These are phyloP conservation scores for Urocynchramus pylzowi DNA, from an alignment of 2,113 vertebrate genomes.

Conservation along the genomic window DNA sequence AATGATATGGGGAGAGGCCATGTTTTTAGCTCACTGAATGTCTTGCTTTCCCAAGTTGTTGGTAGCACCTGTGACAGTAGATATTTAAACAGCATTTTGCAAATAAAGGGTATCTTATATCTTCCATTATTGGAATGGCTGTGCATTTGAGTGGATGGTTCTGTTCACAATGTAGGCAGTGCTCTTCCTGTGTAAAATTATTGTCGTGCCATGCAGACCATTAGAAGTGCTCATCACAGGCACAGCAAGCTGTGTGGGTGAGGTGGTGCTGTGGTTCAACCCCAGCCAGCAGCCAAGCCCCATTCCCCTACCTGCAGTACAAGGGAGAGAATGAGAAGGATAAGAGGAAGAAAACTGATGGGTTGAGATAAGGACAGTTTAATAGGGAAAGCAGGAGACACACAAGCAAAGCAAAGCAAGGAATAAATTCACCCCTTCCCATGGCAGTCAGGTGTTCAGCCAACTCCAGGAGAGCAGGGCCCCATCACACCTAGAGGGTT, in stretches of 20 bases:
- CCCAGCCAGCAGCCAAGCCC: not conserved
- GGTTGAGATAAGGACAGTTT: not conserved
- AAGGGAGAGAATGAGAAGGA: not conserved
- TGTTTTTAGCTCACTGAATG: not conserved
- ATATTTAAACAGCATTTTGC: not conserved
- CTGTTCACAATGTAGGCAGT: not conserved
- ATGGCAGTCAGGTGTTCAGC: not conserved
- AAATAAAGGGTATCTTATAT: not conserved
- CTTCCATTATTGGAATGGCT: not conserved
- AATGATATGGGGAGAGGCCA: not conserved
- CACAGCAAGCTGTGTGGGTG: not conserved
- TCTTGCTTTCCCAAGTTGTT: not conserved
- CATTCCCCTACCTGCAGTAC: accelerated
- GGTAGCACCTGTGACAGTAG: not conserved
- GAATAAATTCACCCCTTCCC: not conserved
- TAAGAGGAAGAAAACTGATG: not conserved
- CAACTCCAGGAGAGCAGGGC: not conserved
- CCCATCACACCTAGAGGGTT: accelerated
- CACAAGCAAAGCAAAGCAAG: not conserved
- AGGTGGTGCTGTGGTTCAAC: not conserved
- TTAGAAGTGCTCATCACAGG: accelerated
- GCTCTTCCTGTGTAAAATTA: not conserved
- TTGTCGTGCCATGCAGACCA: no score
- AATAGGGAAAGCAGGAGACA: not conserved
- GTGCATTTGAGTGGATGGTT: not conserved